A percentile compares a stretch with the other conserved stretches of the same genome.
These are phyloP conservation scores for Nannoperca australis DNA, from an alignment of 2,797 vertebrate species.

Conservation along the genomic window DNA sequence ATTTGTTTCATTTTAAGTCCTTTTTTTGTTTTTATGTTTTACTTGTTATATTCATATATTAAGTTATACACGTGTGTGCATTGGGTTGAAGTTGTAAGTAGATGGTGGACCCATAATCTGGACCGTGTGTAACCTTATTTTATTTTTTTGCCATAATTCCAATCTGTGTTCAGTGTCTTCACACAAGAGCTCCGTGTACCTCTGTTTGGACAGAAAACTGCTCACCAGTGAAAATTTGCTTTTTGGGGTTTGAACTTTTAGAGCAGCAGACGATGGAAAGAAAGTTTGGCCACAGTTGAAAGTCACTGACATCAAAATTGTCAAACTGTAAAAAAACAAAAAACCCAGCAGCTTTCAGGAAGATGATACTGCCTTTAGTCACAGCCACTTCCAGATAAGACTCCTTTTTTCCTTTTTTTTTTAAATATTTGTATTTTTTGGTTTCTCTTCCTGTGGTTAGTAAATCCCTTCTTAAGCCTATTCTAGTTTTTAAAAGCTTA, in stretches of 20 bases:
- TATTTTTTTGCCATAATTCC: background rate
- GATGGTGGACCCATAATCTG: background rate
- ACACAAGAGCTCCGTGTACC: constrained; percentile 30
- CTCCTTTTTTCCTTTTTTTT: constrained; percentile 26
- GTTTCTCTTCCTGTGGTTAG: constrained; percentile 57
- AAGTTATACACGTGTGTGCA: constrained; percentile 14
- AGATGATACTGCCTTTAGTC: constrained; percentile 49
- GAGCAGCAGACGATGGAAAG: background rate
- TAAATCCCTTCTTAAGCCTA: constrained; percentile 56
- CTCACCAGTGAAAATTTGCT: background rate
- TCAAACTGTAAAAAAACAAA: background rate
- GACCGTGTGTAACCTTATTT: background rate
- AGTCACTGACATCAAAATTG: background rate
- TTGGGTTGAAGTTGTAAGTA: constrained; percentile 4
- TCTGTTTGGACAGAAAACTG: constrained; percentile 44
- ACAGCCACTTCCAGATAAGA: constrained; percentile 57
- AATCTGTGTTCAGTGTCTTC: constrained; percentile 7
- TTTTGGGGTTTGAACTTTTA: background rate
- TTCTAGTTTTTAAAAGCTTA: constrained; percentile 80
- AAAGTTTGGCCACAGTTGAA: background rate
- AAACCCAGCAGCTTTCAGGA: background rate
- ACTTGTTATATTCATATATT: constrained; percentile 4
- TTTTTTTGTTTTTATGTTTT: constrained; percentile 19
- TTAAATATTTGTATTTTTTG: constrained; percentile 33
- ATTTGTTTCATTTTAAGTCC: background rate